These are phyloP conservation scores for Apotomis capreana DNA, from an alignment of 2,888 invertebrate genomes.

Conservation along the genomic window DNA sequence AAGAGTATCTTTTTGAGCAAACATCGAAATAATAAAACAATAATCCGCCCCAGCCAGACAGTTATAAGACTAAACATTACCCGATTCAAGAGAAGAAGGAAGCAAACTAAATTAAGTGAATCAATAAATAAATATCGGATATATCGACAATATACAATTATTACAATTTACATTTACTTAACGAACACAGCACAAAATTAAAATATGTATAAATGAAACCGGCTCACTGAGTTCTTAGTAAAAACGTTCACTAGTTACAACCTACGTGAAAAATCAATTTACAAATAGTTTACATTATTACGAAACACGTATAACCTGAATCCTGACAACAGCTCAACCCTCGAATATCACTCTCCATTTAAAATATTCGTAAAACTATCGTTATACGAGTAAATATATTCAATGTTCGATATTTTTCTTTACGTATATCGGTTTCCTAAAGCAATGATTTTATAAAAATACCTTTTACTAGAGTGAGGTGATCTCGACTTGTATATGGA, in stretches of 20 bases:
- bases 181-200: constrained; percentile 82
- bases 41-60: constrained; percentile 79
- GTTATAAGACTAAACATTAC: constrained; percentile 59
- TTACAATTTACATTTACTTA: constrained; percentile 82
- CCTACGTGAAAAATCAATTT: constrained; percentile 78
- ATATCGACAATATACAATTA: constrained; percentile 81
- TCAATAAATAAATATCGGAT: constrained; percentile 82
- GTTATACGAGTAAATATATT: constrained; percentile 79
- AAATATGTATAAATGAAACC: constrained; percentile 69
- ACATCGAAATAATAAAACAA: constrained; percentile 61
- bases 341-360: constrained; percentile 64
- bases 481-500: constrained; percentile 54
- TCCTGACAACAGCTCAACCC: constrained; percentile 70
- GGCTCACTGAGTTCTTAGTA: constrained; percentile 73
- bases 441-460: constrained; percentile 82
- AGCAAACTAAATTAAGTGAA: constrained; percentile 75
- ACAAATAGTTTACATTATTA: constrained; percentile 79
- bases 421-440: constrained; percentile 82
- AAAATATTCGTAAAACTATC: constrained; percentile 73
- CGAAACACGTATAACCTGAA: constrained; percentile 79
- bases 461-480: constrained; percentile 70
- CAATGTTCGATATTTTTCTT: constrained; percentile 72
- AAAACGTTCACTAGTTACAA: constrained; percentile 76
- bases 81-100: constrained; percentile 63
- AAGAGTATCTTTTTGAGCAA: constrained; percentile 72